A percentile compares a stretch with the other conserved stretches of the same genome.
Conservation (phyloP, 2,888 invertebrate species). For the Drosophila paracracens region DNA sequence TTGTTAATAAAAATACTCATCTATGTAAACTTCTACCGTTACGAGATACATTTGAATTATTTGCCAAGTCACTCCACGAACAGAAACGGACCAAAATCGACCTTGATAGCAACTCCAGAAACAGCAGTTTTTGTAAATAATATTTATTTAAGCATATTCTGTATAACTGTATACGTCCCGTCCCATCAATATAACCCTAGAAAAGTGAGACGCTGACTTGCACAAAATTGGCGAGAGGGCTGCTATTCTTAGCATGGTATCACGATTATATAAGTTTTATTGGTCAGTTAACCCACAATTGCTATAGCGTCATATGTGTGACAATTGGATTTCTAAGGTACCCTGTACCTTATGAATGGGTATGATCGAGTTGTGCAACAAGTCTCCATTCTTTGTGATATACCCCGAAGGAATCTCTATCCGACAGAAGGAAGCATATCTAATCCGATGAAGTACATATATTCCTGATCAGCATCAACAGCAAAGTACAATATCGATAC, state of each 20-base stretch:
- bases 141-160: constrained; percentile 2
- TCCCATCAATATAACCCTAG: constrained; percentile 1
- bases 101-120: neutral
- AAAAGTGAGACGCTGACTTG: constrained; percentile 38
- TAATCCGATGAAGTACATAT: neutral
- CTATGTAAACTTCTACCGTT: neutral
- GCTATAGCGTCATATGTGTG: neutral
- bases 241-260: constrained; percentile 15
- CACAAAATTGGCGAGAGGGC: neutral
- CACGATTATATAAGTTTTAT: constrained; percentile 39
- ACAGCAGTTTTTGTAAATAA: neutral
- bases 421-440: neutral
- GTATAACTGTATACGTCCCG: constrained; percentile 11
- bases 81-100: neutral
- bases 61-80: neutral
- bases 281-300: constrained; percentile 12
- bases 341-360: constrained; percentile 3
- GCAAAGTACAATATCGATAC: neutral
- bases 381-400: neutral
- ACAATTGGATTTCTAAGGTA: neutral
- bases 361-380: neutral
- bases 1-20: constrained; percentile 23
- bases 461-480: neutral
- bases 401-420: neutral
- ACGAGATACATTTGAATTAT: neutral